Evolutionary conservation across 2,797 vertebrate genomes (phyloP).

Genomic region (Muscicapa comitata): DNA sequence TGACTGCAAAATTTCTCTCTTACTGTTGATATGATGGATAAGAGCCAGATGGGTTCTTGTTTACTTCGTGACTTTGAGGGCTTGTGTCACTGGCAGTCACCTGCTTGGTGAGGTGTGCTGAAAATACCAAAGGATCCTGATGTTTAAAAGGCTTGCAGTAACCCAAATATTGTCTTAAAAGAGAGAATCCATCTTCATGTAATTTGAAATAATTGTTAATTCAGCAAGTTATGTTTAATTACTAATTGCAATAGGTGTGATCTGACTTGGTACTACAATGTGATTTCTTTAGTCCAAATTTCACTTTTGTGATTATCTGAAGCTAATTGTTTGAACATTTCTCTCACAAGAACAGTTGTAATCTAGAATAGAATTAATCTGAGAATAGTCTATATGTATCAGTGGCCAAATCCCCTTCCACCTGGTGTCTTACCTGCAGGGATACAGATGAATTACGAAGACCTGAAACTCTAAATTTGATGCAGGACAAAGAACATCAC

Average conservation of each 20-base stretch:
- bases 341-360: background rate
- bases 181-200: background rate
- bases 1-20: background rate
- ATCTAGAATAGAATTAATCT: background rate
- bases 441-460: slow-evolving; percentile 61
- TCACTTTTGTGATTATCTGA: background rate
- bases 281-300: background rate
- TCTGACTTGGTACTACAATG: background rate
- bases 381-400: background rate
- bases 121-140: background rate
- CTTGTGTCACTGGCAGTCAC: background rate
- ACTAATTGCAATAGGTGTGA: background rate
- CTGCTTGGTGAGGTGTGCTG: background rate
- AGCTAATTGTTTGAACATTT: background rate
- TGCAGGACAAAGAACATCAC: slow-evolving; percentile 63
- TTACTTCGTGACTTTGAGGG: background rate
- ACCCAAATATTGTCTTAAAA: background rate
- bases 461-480: slow-evolving; percentile 65
- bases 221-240: background rate
- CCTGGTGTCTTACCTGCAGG: slow-evolving; percentile 44
- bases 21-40: background rate
- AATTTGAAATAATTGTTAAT: background rate
- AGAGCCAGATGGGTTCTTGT: background rate
- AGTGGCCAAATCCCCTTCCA: background rate
- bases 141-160: background rate